A percentile compares a stretch with the other conserved stretches of the same genome.
These are phyloP conservation scores for Heptranchias perlo DNA, from an alignment of 2,113 vertebrate species.

Conservation along the genomic window DNA sequence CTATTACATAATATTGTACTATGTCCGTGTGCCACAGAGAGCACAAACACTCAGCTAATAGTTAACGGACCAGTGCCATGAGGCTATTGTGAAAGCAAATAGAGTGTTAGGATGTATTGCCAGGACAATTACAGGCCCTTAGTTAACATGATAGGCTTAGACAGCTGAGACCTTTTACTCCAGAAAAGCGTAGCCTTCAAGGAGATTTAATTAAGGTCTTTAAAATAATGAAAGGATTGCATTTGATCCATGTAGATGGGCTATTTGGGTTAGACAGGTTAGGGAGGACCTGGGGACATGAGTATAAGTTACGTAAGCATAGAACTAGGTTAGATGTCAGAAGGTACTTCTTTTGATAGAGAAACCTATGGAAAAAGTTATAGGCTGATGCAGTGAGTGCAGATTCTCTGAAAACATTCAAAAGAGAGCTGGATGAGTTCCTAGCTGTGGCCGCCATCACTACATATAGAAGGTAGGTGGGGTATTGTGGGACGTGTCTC, in stretches of 20 bases:
- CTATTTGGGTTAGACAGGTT: too few species aligned
- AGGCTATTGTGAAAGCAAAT: background rate
- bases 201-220: background rate
- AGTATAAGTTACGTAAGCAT: too few species aligned
- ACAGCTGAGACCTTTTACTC: background rate
- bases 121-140: background rate
- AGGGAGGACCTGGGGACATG: too few species aligned
- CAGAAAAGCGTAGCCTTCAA: background rate
- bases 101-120: background rate
- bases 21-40: background rate
- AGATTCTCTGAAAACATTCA: too few species aligned
- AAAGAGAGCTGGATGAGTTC: too few species aligned
- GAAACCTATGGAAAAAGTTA: too few species aligned
- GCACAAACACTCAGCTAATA: background rate
- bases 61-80: background rate
- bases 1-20: background rate
- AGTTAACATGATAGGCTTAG: background rate
- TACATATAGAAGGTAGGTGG: too few species aligned
- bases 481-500: background rate
- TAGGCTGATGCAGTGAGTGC: too few species aligned
- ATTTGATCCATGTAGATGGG: background rate
- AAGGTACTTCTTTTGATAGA: too few species aligned
- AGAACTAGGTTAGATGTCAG: too few species aligned
- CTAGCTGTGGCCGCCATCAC: too few species aligned
- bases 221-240: background rate